Evolutionary conservation across 2,113 vertebrate genomes (phyloP), one percentile per base, ranked within the genome.

Genomic region (Tiliqua scincoides): DNA sequence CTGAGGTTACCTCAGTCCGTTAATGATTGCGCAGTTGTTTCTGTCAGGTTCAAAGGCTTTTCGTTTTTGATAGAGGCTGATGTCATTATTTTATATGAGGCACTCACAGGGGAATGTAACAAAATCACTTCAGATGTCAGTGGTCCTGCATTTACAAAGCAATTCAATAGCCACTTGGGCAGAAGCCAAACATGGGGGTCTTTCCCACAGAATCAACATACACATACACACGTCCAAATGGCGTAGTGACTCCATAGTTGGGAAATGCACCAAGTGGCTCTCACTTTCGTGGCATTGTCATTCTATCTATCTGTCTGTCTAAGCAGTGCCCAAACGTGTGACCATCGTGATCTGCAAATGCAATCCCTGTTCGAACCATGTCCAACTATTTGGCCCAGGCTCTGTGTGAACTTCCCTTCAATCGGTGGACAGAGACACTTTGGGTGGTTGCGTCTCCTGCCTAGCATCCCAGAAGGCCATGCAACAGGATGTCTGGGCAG

Each of bases 31-130:
- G 62, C 6, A 85, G 2, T 0, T 89, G 30, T 79, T 61, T 67
- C 17, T 84, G 73, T 87, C 32, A 88, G 9, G 72, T 73, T 30
- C 27, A 89, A 20, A 3, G 71, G 0, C 67, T 92, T 88, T 88
- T 79, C 35, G 32, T 87, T 93, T 78, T 10, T 87, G 8, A 85
- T 84, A 73, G 77, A 79, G 91, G 57, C 18, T 62, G 78, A 10
- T 11, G 37, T 72, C 84, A 88, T 14, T 48, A 3, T 43, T 82
- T 80, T 82, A 40, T 8, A 68, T 5, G 72, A 72, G 72, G 2
- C 61, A 57, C 10, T 76, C 1, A 6, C 59, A 3, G 77, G 62
- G 15, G 57, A 85, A 81, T 10, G 57, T 12, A 88, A 79, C 27
- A 63, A 81, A 90, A 83, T 84, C 84, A 2, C 0, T 1, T 9